These are phyloP conservation scores for Cephalopachus bancanus DNA, from an alignment of 2,797 vertebrate species.

Conservation along the genomic window DNA sequence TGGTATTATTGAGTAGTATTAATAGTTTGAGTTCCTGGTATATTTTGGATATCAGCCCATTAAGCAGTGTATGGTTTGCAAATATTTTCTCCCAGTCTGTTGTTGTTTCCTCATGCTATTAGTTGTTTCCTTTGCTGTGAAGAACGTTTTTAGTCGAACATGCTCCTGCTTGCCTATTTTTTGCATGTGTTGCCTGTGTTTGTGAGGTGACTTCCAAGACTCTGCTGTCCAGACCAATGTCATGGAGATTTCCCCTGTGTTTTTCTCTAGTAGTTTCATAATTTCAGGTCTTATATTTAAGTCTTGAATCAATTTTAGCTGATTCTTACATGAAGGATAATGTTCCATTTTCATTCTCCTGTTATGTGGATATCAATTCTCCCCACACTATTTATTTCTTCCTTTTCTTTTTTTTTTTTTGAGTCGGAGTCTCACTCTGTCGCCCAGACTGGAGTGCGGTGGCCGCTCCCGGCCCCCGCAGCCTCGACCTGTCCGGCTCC, in stretches of 20 bases:
- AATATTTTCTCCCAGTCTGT: background rate
- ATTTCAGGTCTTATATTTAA: background rate
- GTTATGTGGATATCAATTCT: background rate
- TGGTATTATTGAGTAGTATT: background rate
- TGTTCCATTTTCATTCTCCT: too few species aligned
- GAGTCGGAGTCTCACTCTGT: too few species aligned
- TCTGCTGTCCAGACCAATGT: background rate
- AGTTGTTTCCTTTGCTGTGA: background rate
- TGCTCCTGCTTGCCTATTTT: background rate
- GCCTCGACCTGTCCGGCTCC: too few species aligned
- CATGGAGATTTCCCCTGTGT: background rate
- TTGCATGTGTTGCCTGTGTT: background rate
- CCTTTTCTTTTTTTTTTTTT: too few species aligned
- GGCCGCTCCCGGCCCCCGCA: too few species aligned
- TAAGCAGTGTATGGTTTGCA: background rate
- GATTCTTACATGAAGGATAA: too few species aligned
- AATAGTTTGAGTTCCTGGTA: background rate
- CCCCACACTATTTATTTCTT: too few species aligned
- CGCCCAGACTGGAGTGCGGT: too few species aligned
- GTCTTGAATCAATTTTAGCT: background rate
- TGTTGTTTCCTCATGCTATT: background rate
- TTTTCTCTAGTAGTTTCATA: background rate
- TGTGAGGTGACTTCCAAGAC: background rate
- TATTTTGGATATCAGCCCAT: background rate
- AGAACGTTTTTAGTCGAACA: background rate